These are phyloP conservation scores for Polyommatus iphigenia DNA, from an alignment of 2,888 invertebrate genomes.

Conservation along the genomic window DNA sequence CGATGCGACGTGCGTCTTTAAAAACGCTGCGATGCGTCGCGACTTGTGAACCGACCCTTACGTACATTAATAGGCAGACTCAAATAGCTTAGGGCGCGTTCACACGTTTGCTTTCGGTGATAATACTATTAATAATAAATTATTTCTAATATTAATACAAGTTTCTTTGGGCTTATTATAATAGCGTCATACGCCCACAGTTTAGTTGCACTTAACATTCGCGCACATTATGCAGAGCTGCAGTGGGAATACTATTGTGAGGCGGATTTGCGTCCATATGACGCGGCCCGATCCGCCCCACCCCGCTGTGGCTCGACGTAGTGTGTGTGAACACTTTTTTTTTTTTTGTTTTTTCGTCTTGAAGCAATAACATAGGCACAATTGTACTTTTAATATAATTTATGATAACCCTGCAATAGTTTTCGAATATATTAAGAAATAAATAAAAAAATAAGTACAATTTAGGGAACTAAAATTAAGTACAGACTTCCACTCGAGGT, in stretches of 20 bases:
- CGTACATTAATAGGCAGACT: slow-evolving; percentile 31
- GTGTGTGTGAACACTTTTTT: neutral
- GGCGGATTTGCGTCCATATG: too few species aligned
- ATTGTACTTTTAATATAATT: slow-evolving; percentile 3
- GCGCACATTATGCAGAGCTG: neutral
- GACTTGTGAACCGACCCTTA: neutral
- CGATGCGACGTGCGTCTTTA: neutral
- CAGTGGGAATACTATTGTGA: neutral
- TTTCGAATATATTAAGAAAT: neutral
- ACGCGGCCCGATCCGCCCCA: too few species aligned
- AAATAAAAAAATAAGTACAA: slow-evolving; percentile 21
- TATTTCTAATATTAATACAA: neutral
- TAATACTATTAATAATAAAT: slow-evolving; percentile 31
- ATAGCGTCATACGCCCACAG: slow-evolving; percentile 5
- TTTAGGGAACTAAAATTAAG: slow-evolving; percentile 21
- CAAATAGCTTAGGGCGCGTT: slow-evolving; percentile 43
- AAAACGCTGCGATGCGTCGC: neutral
- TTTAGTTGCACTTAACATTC: too few species aligned
- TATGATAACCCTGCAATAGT: neutral
- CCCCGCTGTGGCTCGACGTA: neutral
- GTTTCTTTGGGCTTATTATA: slow-evolving; percentile 15
- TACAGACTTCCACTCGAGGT: neutral
- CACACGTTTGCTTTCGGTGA: slow-evolving; percentile 51
- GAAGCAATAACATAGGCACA: neutral
- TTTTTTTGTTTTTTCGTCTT: neutral